phyloP scores from a whole-genome alignment of 2,888 invertebrate species.

The Hirtodrosophila confusa region DNA sequence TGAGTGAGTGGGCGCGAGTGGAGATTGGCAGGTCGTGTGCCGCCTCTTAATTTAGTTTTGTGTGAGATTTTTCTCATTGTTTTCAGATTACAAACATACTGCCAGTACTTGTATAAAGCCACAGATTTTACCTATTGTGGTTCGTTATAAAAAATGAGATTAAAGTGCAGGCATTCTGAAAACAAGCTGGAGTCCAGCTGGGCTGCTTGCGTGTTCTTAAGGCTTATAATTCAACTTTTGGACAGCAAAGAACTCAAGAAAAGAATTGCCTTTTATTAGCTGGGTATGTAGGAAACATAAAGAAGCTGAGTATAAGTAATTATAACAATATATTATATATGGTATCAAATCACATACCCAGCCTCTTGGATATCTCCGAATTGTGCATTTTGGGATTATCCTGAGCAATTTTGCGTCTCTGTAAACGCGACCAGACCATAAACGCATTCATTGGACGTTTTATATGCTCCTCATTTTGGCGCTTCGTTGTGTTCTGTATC shows the following conservation, averaged over 20 bases:
- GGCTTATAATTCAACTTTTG: slow-evolving; percentile 12
- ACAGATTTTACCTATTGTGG: slow-evolving; percentile 40
- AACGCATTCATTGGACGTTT: slow-evolving; percentile 99
- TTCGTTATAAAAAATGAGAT: slow-evolving; percentile 23
- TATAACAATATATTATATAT: too few species aligned
- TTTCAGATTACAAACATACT: slow-evolving; percentile 62
- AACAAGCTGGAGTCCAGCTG: slow-evolving; percentile 21
- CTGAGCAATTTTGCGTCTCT: slow-evolving; percentile 97
- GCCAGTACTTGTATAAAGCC: slow-evolving; percentile 21
- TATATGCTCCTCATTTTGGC: slow-evolving; percentile 93
- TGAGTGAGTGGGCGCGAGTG: slow-evolving; percentile 55
- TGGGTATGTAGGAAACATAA: neutral
- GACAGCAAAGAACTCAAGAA: neutral
- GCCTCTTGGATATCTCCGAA: slow-evolving; percentile 96
- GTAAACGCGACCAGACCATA: slow-evolving; percentile 98
- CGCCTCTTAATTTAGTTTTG: slow-evolving; percentile 79
- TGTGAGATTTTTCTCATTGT: slow-evolving; percentile 64
- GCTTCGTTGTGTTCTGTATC: slow-evolving; percentile 84
- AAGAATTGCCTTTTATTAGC: neutral
- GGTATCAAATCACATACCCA: slow-evolving; percentile 87
- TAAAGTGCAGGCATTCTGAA: slow-evolving; percentile 3
- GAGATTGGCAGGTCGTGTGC: slow-evolving; percentile 79
- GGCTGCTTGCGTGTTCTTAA: slow-evolving; percentile 11
- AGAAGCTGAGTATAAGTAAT: too few species aligned
- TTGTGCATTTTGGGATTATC: slow-evolving; percentile 99